A percentile compares a stretch with the other conserved stretches of the same genome.
Evolutionary conservation across 2,797 vertebrate species (phyloP).

Genomic region (Poecilia picta): DNA sequence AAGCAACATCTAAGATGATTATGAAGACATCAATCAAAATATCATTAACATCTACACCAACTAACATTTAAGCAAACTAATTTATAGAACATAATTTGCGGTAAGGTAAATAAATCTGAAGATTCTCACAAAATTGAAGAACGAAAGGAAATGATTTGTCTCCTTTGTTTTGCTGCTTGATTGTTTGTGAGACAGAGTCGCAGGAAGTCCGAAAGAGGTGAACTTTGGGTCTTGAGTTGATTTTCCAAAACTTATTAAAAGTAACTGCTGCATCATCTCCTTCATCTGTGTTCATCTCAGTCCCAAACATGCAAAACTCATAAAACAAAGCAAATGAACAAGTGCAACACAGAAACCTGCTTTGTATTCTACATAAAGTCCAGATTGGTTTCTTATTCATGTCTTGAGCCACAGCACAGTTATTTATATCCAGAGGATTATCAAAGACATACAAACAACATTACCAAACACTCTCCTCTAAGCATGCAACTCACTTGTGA

Average conservation of each 20-base stretch:
- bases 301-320: conserved; percentile 16
- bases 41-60: not conserved
- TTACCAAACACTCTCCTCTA: not conserved
- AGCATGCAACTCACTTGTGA: not conserved
- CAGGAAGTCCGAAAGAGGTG: not conserved
- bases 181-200: not conserved
- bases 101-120: not conserved
- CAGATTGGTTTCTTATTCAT: not conserved
- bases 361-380: conserved; percentile 8
- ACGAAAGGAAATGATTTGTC: not conserved
- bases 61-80: not conserved
- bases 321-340: conserved; percentile 18
- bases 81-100: not conserved
- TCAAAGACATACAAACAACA: not conserved
- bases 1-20: not conserved
- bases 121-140: not conserved
- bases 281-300: not conserved
- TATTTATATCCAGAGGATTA: not conserved
- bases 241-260: not conserved
- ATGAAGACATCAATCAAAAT: not conserved
- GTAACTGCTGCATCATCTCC: not conserved
- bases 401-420: not conserved
- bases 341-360: conserved; percentile 18
- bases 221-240: not conserved
- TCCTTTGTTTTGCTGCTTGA: not conserved